A percentile compares a stretch with the other conserved stretches of the same genome.
phyloP scores from a whole-genome alignment of 1,140 invertebrate species.

The Leptinotarsa lineolata region DNA sequence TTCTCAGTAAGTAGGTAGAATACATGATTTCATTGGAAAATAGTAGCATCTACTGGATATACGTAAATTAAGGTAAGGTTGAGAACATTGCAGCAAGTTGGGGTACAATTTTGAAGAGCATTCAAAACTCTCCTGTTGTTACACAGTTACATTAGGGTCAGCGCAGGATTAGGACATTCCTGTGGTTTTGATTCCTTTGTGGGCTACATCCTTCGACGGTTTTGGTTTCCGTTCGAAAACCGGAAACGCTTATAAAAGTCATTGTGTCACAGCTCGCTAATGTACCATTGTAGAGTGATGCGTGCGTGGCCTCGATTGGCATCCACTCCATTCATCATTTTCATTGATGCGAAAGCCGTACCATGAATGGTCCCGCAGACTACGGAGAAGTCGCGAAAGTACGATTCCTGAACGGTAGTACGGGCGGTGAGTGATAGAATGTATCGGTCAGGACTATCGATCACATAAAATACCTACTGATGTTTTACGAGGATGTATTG shows the following conservation, averaged over 20 bases:
- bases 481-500: too few species aligned
- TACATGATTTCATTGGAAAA: too few species aligned
- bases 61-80: too few species aligned
- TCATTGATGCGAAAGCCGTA: slow-evolving; percentile 1
- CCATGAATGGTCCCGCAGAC: not conserved
- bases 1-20: too few species aligned
- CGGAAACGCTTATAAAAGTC: slow-evolving; percentile 19
- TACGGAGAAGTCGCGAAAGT: not conserved
- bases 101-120: too few species aligned
- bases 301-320: slow-evolving; percentile 21
- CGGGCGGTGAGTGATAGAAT: not conserved
- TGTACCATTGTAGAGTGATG: slow-evolving; percentile 11
- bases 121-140: too few species aligned
- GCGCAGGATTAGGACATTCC: too few species aligned
- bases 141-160: too few species aligned
- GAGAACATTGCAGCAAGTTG: too few species aligned
- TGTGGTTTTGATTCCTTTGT: too few species aligned
- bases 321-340: not conserved
- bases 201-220: not conserved
- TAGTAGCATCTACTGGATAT: too few species aligned
- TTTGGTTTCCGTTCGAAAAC: slow-evolving; percentile 13
- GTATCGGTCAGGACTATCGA: not conserved
- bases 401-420: not conserved
- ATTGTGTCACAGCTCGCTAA: slow-evolving; percentile 15
- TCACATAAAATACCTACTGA: not conserved